Conservation (phyloP, 2,113 vertebrate species). For the Propithecus coquereli region DNA sequence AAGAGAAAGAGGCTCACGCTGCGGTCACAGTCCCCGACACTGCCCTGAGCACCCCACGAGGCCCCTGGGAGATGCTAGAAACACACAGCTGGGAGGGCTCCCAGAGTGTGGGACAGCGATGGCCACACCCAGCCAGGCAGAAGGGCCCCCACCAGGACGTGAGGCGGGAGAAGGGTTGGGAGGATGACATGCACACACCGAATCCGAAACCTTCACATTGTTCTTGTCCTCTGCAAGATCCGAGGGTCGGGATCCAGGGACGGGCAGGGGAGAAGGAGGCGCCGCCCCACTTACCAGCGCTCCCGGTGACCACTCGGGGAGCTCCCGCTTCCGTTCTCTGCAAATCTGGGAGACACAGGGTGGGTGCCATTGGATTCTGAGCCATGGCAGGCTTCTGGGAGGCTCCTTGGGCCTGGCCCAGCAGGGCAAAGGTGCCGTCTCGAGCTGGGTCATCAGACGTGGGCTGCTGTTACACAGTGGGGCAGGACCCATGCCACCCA, state of each 20-base stretch:
- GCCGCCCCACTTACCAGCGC: too few relatives aligned
- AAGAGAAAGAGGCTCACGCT: neutral
- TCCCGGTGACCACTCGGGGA: neutral
- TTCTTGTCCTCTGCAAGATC: neutral
- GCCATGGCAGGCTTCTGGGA: neutral
- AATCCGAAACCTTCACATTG: neutral
- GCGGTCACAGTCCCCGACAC: neutral
- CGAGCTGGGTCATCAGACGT: neutral
- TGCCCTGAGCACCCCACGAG: too few relatives aligned
- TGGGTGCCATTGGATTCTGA: neutral
- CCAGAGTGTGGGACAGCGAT: neutral
- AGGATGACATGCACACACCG: too few relatives aligned
- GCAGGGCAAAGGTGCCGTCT: neutral
- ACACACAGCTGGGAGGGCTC: neutral
- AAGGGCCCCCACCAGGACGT: rapidly evolving
- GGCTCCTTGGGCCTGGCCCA: neutral
- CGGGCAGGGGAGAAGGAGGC: neutral
- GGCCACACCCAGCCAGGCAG: too few relatives aligned
- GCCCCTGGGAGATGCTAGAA: neutral
- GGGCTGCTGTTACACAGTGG: neutral
- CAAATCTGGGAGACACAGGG: neutral
- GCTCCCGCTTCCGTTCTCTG: neutral
- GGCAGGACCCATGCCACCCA: rapidly evolving
- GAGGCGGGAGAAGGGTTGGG: rapidly evolving
- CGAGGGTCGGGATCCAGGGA: neutral